Percentiles rank a stretch among this genome's conserved stretches.
Evolutionary conservation across 2,797 vertebrate genomes (phyloP).

Genomic region (Typhlichthys subterraneus): DNA sequence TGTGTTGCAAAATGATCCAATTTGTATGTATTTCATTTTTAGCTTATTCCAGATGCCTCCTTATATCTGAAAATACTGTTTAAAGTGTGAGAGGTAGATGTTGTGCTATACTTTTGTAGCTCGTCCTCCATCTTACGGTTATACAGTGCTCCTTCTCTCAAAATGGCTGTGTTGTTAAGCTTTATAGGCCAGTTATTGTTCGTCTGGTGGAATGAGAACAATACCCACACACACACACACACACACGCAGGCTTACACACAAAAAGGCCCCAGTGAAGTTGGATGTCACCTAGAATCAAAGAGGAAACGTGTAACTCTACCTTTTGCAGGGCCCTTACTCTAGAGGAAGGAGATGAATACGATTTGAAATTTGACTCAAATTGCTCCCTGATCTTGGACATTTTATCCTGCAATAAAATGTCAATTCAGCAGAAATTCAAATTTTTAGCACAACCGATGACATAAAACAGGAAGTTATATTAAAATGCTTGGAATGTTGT

Average conservation of each 20-base stretch:
- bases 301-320: constrained; percentile 34
- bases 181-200: constrained; percentile 76
- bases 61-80: not conserved
- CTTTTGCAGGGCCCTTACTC: constrained; percentile 57
- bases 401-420: constrained; percentile 57
- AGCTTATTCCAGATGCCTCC: too few species aligned
- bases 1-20: too few species aligned
- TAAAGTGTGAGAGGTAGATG: not conserved
- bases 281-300: not conserved
- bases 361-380: constrained; percentile 67
- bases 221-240: not conserved
- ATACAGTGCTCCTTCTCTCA: constrained; percentile 85
- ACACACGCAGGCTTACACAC: not conserved
- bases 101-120: constrained; percentile 79
- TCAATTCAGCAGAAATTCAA: constrained; percentile 8
- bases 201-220: constrained; percentile 63
- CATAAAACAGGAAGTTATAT: not conserved
- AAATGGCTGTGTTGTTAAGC: constrained; percentile 87
- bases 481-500: not conserved
- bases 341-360: constrained; percentile 50
- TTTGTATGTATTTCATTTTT: too few species aligned
- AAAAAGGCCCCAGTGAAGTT: not conserved
- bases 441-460: not conserved
- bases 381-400: constrained; percentile 69
- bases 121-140: constrained; percentile 83